Evolutionary conservation across 2,888 invertebrate species (phyloP).

Genomic region (Dynastes tityus): DNA sequence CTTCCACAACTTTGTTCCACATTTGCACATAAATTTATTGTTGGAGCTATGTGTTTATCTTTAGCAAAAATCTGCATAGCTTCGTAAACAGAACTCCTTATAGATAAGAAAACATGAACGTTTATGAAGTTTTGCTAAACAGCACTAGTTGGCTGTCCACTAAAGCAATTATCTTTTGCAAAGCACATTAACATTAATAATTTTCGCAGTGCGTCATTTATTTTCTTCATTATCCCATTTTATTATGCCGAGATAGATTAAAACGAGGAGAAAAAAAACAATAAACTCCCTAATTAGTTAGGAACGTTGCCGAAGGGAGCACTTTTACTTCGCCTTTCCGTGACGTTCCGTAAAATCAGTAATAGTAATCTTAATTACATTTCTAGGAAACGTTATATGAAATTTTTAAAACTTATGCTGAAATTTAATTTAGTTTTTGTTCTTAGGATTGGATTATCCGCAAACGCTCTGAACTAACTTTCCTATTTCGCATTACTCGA

Average conservation of each 20-base stretch:
- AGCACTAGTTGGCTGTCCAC: neutral
- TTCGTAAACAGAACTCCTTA: slow-evolving; percentile 22
- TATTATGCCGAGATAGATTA: slow-evolving; percentile 12
- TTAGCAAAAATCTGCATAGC: slow-evolving; percentile 44
- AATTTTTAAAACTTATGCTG: slow-evolving; percentile 37
- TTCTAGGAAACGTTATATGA: slow-evolving; percentile 25
- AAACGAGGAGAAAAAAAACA: slow-evolving; percentile 4
- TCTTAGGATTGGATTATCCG: neutral
- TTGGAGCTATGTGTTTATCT: slow-evolving; percentile 34
- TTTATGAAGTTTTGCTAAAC: slow-evolving; percentile 20
- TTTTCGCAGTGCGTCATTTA: slow-evolving; percentile 28
- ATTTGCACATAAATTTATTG: slow-evolving; percentile 35
- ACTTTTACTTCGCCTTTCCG: slow-evolving; percentile 5
- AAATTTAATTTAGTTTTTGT: slow-evolving; percentile 40
- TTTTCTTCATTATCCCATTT: slow-evolving; percentile 3
- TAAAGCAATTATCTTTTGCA: slow-evolving; percentile 17
- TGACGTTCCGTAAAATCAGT: slow-evolving; percentile 47
- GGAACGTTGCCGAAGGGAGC: slow-evolving; percentile 12
- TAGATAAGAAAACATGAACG: slow-evolving; percentile 32
- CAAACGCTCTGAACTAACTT: slow-evolving; percentile 5
- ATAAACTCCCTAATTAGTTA: slow-evolving; percentile 29
- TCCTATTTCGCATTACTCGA: slow-evolving; percentile 2
- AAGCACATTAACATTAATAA: slow-evolving; percentile 25
- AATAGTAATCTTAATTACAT: slow-evolving; percentile 50
- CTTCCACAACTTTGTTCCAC: slow-evolving; percentile 25